phyloP scores from a whole-genome alignment of 2,888 invertebrate species.

The Heteropelma amictum region DNA sequence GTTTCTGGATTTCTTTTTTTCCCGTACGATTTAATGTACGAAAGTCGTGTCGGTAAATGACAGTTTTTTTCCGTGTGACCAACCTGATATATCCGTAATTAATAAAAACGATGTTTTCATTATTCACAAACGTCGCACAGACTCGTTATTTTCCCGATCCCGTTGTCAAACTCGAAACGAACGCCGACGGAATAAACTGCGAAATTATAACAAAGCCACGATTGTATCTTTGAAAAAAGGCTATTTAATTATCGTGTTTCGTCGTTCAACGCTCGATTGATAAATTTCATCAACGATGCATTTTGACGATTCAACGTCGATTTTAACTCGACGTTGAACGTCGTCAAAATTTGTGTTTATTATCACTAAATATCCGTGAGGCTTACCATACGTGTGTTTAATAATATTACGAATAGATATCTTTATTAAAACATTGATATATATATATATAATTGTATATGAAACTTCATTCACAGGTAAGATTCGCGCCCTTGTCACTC shows the following conservation, averaged over 20 bases:
- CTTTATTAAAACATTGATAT: conserved; percentile 70
- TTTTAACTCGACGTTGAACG: no score
- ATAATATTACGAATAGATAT: conserved; percentile 67
- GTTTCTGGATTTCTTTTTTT: conserved; percentile 11
- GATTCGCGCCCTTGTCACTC: conserved; percentile 68
- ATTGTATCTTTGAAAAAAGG: no score
- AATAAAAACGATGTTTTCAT: conserved; percentile 70
- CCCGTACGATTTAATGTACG: conserved; percentile 52
- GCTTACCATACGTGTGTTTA: conserved; percentile 60
- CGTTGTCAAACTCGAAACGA: background rate
- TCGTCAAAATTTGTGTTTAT: no score
- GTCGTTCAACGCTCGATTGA: no score
- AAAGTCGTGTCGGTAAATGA: conserved; percentile 59
- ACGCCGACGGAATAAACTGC: no score
- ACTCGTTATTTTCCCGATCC: conserved; percentile 34
- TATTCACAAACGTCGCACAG: conserved; percentile 51
- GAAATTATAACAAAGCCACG: no score
- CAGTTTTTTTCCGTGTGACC: conserved; percentile 56
- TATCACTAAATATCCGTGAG: conserved; percentile 51
- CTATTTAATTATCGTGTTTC: no score
- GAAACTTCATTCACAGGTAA: conserved; percentile 74
- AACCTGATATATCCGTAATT: conserved; percentile 58
- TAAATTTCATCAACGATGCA: no score
- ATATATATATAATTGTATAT: conserved; percentile 64
- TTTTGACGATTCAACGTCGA: no score